Percentiles rank a stretch among this genome's conserved stretches.
These are phyloP conservation scores for Sphenopsis melanotis DNA, from an alignment of 2,797 vertebrate genomes.

Conservation along the genomic window DNA sequence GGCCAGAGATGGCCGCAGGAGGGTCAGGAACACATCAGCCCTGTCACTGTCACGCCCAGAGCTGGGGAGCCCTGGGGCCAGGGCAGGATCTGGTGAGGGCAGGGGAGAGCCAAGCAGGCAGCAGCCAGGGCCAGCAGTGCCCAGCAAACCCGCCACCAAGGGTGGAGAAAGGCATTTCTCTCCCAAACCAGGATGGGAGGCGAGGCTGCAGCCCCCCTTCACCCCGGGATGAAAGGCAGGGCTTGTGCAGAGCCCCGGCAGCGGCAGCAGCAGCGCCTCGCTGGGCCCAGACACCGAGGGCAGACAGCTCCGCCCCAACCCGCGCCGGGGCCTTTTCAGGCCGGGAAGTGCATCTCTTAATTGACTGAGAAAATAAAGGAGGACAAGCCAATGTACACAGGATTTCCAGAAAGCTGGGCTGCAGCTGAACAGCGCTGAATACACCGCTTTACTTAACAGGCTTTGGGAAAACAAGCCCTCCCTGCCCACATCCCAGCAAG, in stretches of 20 bases:
- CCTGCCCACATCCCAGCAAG: not conserved
- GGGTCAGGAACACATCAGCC: not conserved
- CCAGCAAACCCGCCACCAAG: not conserved
- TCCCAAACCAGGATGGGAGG: not conserved
- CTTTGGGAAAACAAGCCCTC: not conserved
- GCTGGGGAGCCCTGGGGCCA: not conserved
- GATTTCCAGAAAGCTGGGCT: conserved; percentile 28
- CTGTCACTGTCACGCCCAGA: not conserved
- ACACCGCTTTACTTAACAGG: not conserved
- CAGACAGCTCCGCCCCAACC: not conserved
- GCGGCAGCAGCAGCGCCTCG: not conserved
- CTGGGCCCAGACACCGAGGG: rapidly evolving
- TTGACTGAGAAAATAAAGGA: not conserved
- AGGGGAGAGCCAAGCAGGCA: not conserved
- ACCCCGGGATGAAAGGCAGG: not conserved
- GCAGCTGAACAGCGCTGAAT: not conserved
- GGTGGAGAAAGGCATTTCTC: not conserved
- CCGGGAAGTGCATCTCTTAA: not conserved
- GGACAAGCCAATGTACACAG: not conserved
- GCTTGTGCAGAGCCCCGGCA: not conserved
- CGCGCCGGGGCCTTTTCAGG: rapidly evolving
- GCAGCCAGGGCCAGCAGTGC: not conserved
- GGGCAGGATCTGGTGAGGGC: not conserved
- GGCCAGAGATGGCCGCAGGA: rapidly evolving
- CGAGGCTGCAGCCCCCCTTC: rapidly evolving